Base-by-base conservation (phyloP, 2,113 vertebrate genomes). In the Myrmecophaga tridactyla region DNA sequence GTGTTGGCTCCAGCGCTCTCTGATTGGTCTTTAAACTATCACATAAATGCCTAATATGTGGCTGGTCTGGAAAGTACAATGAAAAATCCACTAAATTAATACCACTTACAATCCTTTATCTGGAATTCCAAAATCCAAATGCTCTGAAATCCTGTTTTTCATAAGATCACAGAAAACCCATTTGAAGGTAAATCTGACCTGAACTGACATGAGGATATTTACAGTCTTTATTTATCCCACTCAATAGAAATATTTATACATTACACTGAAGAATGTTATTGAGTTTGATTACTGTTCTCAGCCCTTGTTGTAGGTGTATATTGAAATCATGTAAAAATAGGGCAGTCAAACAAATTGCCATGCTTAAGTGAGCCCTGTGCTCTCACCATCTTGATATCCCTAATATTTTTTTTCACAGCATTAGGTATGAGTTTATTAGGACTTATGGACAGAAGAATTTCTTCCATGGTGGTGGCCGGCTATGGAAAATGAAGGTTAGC, bases 111-210 rank as follows among this genome's bases (percentile, higher is more conserved):
- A 23, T 58, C 4, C 4, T 13, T 85, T 72, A 53, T 39, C 36
- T 70, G 53, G 20, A 96, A 90, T 88, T 77, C 17, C 39, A 65
- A 95, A 89, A 39, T 70, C 34, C 62, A 34, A 67, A 94, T 46
- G 3, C 18, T 92, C 72, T 88, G 18, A 75, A 93, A 70, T 53
- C n/a, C 29, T 0, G 4, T 56, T 23, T 84, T 83, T n/a, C 3
- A 8, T 18, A 62, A 81, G 46, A 56, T 80, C 20, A 13, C 41
- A 15, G 36, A 76, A 85, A 81, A 90, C 3, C 62, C 17, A 58
- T 46, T 87, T 81, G 29, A 15, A 76, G 15, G 65, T 72, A 81
- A 90, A 85, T 78, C 83, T 43, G 6, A 90, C 13, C 43, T 80
- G 39, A 94, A 84, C 7, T 36, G 25, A 78, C 31, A 67, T 7